Percentiles rank a stretch among this genome's conserved stretches.
Evolutionary conservation across 2,888 invertebrate species (phyloP).

Genomic region (Pterobdella sp.): DNA sequence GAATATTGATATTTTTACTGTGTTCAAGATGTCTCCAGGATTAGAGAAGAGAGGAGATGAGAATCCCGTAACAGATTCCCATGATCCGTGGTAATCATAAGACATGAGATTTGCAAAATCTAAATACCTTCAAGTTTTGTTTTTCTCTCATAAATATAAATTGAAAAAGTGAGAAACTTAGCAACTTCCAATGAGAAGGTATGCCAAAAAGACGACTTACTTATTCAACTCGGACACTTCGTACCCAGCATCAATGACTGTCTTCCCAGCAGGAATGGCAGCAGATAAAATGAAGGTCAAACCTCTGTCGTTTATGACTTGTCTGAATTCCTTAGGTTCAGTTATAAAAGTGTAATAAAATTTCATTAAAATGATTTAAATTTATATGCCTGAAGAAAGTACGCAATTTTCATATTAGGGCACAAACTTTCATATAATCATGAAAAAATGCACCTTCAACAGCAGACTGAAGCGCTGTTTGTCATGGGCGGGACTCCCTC

Average conservation of each 20-base stretch:
- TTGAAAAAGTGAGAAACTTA: no score
- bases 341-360: no score
- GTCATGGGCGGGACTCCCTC: constrained; percentile 43
- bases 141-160: no score
- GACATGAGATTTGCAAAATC: constrained; percentile 24
- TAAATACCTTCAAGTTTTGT: constrained; percentile 8
- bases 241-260: constrained; percentile 42
- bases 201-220: no score
- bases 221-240: constrained; percentile 41
- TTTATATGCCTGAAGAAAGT: no score
- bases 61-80: constrained; percentile 24
- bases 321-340: not conserved
- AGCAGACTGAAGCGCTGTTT: constrained; percentile 41
- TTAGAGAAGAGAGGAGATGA: constrained; percentile 16
- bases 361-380: no score
- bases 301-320: constrained; percentile 35
- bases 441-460: constrained; percentile 42
- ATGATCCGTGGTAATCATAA: constrained; percentile 23
- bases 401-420: no score
- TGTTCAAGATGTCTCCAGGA: constrained; percentile 7
- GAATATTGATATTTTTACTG: no score
- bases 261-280: constrained; percentile 43
- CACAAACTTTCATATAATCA: no score
- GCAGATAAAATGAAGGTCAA: constrained; percentile 41
- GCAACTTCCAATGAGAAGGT: no score